Evolutionary conservation across 2,113 vertebrate species (phyloP).

Genomic region (Riparia riparia): DNA sequence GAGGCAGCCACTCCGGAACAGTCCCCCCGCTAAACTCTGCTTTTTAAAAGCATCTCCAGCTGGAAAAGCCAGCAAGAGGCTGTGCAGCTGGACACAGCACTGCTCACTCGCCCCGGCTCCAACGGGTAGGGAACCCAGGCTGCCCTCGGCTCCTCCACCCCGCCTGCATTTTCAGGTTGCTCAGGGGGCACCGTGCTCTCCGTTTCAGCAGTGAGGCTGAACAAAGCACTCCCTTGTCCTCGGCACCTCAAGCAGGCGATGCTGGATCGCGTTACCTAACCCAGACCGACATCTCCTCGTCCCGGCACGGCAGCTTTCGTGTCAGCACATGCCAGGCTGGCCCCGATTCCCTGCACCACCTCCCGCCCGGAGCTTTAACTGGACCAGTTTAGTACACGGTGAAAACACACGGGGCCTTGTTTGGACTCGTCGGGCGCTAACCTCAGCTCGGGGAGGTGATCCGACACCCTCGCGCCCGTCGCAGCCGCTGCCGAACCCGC

Average conservation of each 20-base stretch:
- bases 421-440: neutral
- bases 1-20: rapidly evolving
- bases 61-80: neutral
- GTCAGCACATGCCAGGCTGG: slow-evolving; percentile 43
- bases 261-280: slow-evolving; percentile 34
- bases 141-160: neutral
- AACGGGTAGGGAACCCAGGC: neutral
- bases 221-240: slow-evolving; percentile 56
- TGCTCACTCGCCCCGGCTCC: rapidly evolving
- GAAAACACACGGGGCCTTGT: slow-evolving; percentile 23
- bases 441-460: neutral
- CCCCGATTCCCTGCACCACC: slow-evolving; percentile 7
- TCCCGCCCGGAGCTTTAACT: slow-evolving; percentile 21
- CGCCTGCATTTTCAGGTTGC: neutral
- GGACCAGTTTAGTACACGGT: neutral
- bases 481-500: neutral
- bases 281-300: neutral
- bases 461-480: neutral
- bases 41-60: neutral
- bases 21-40: neutral
- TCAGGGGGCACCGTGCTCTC: neutral
- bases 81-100: neutral
- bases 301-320: slow-evolving; percentile 22
- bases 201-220: neutral
- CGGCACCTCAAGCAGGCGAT: neutral